phyloP scores from a whole-genome alignment of 1,140 invertebrate species.

The Rhizoglyphus robini region DNA sequence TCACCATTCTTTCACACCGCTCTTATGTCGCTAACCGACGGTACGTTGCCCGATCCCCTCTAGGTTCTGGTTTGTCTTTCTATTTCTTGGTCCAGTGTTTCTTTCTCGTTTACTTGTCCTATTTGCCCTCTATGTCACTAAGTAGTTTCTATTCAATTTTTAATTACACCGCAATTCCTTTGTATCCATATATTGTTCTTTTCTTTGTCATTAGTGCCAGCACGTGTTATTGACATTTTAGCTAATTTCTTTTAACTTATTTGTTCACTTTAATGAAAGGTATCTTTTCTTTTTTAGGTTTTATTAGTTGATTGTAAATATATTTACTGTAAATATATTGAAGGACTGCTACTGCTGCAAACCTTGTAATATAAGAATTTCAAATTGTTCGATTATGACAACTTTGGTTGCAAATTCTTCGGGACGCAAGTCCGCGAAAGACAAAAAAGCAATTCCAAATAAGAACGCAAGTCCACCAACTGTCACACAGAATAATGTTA shows the following conservation, averaged over 20 bases:
- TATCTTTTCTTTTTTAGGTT: neutral
- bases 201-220: neutral
- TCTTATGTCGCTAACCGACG: neutral
- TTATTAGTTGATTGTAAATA: slow-evolving; percentile 4
- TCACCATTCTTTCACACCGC: neutral
- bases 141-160: no score
- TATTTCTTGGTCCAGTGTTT: no score
- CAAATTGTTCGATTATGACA: neutral
- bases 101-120: neutral
- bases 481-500: neutral
- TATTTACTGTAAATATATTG: slow-evolving; percentile 15
- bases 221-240: slow-evolving; percentile 9
- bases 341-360: neutral
- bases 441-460: neutral
- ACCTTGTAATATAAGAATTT: neutral
- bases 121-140: neutral
- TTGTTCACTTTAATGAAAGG: neutral
- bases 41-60: neutral
- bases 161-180: neutral
- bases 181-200: neutral
- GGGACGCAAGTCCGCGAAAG: neutral
- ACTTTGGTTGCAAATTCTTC: slow-evolving; percentile 12
- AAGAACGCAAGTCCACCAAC: neutral
- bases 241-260: neutral
- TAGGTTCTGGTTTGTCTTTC: neutral